phyloP scores from a whole-genome alignment of 1,140 invertebrate genomes.

The Wasmannia auropunctata region DNA sequence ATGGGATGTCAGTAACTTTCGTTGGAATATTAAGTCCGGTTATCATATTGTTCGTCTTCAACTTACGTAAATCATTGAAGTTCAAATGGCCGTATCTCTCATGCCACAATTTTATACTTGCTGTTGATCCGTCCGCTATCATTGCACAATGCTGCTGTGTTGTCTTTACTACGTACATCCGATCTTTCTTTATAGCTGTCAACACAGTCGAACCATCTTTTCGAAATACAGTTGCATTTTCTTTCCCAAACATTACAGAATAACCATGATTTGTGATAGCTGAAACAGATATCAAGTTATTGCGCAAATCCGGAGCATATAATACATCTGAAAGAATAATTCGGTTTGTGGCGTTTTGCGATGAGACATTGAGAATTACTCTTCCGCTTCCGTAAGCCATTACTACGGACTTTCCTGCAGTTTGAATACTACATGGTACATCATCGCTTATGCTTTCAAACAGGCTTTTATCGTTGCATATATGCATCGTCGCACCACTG shows the following conservation, averaged over 20 bases:
- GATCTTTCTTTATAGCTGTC: not conserved
- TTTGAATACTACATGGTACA: not conserved
- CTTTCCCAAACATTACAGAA: not conserved
- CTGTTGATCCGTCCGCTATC: not conserved
- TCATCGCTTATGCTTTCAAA: not conserved
- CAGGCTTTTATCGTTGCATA: not conserved
- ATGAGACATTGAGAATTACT: not conserved
- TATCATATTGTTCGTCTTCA: not conserved
- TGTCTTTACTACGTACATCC: not conserved
- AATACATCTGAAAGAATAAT: not conserved
- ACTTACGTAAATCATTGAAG: constrained; percentile 11
- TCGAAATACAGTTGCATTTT: not conserved
- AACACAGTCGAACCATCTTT: not conserved
- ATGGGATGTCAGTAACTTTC: not conserved
- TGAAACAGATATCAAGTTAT: not conserved
- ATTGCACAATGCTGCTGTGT: not conserved
- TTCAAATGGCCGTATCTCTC: constrained; percentile 32
- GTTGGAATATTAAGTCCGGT: not conserved
- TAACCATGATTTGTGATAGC: not conserved
- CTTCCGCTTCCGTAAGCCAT: not conserved
- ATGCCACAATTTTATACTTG: constrained; percentile 12
- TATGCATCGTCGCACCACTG: not conserved
- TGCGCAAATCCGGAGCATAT: not conserved
- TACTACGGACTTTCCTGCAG: not conserved
- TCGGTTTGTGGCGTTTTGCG: not conserved